Base-by-base conservation (phyloP, 2,113 vertebrate species). In the Loxodonta africana region DNA sequence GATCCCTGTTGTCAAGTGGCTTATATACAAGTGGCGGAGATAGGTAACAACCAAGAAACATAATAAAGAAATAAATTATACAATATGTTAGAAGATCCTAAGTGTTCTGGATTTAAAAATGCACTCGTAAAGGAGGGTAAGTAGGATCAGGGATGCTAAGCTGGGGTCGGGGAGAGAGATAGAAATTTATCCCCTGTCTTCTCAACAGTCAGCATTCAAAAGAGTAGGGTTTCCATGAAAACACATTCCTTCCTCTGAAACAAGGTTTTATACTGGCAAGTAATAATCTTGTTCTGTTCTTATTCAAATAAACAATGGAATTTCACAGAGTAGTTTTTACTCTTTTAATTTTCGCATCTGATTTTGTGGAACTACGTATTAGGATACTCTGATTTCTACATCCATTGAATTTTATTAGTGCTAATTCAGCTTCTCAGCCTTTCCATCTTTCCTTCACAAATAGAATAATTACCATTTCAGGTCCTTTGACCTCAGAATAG, bases 361-460 rank as follows among this genome's bases (percentile, higher is more conserved):
- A 82, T 83, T 91, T 83, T 65, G 37, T 77, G 44, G 80, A 77
- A 86, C 4, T 1, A 87, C 41, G 73, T 69, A 77, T 46, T 94
- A 94, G 62, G 60, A 71, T 73, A 73, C 57, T 30, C 65, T 37
- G 11, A 30, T 48, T 63, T 88, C n/a, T n/a, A 62, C 48, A 71
- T 41, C 21, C 65, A 82, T 69, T 85, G n/a, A 57, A 71, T 86
- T 96, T 94, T 85, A 86, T 89, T 69, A 94, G 57, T 37, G 11
- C 65, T 63, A 76, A 95, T 71, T 92, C 71, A 81, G 48, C 51
- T n/a, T 81, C 48, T 95, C 65, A 28, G 57, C 76, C 33, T 26
- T 88, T 93, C 77, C 71, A 85, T 84, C 73, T 85, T 95, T 48
- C 67, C 60, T 83, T 94, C 60, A 82, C 80, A 83, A 94, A 82